Conservation (phyloP, 2,888 invertebrate species). For the Ptychoptera albimana region DNA sequence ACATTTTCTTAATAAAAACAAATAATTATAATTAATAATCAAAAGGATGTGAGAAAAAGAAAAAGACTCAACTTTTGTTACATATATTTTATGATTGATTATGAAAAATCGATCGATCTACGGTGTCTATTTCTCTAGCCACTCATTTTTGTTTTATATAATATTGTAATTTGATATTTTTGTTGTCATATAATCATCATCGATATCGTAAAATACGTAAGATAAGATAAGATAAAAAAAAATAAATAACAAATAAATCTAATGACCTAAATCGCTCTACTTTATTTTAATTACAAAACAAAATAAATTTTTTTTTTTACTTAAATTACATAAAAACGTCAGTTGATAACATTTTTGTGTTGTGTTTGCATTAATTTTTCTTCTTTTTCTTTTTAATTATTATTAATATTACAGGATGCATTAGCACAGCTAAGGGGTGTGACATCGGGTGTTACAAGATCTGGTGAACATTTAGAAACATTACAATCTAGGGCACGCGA, state of each 20-base stretch:
- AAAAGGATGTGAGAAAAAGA: too few relatives aligned
- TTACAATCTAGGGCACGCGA: constrained; percentile 73
- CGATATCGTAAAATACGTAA: neutral
- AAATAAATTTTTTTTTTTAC: constrained; percentile 3
- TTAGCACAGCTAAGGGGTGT: constrained; percentile 47
- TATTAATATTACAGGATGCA: constrained; percentile 37
- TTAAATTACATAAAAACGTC: neutral
- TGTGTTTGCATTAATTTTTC: neutral
- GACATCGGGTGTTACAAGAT: constrained; percentile 34
- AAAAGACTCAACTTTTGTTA: too few relatives aligned
- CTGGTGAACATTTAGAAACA: constrained; percentile 50
- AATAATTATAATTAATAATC: neutral
- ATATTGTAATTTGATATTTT: neutral
- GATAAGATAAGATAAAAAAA: neutral
- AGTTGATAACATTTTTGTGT: too few relatives aligned
- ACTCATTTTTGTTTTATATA: too few relatives aligned
- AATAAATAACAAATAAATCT: neutral
- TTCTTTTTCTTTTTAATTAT: neutral
- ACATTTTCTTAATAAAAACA: neutral
- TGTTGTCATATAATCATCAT: neutral
- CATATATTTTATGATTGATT: too few relatives aligned
- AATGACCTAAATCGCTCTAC: too few relatives aligned
- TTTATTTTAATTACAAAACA: neutral
- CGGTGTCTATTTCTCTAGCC: neutral
- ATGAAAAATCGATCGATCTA: too few relatives aligned